These are phyloP conservation scores for Nettapus auritus DNA, from an alignment of 2,113 vertebrate genomes.

Conservation along the genomic window DNA sequence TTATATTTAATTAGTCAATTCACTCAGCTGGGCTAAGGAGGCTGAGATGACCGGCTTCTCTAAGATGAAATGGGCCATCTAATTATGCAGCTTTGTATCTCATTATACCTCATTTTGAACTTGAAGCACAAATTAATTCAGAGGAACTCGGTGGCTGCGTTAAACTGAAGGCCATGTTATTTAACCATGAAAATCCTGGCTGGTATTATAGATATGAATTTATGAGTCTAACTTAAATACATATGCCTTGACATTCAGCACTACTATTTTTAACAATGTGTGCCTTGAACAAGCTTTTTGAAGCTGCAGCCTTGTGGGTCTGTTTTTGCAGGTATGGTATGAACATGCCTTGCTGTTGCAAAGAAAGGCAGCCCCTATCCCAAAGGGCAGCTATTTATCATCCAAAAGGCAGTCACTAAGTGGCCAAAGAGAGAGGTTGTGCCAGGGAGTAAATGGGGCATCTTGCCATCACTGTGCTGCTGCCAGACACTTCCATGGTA, in stretches of 20 bases:
- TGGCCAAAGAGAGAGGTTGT: not conserved
- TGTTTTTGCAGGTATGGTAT: not conserved
- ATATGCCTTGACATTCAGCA: not conserved
- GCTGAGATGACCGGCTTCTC: not conserved
- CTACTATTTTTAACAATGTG: not conserved
- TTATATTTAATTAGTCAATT: conserved; percentile 12
- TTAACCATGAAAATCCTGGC: not conserved
- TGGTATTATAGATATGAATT: not conserved
- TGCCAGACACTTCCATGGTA: not conserved
- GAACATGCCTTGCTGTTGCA: not conserved
- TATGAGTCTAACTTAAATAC: not conserved
- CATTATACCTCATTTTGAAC: conserved; percentile 27
- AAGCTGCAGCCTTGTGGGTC: not conserved
- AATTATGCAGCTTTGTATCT: conserved; percentile 23
- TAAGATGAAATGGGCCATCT: conserved; percentile 19
- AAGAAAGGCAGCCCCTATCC: not conserved
- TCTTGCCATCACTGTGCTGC: too few species aligned
- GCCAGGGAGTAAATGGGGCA: accelerated
- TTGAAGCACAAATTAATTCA: conserved; percentile 15
- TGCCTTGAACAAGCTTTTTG: not conserved
- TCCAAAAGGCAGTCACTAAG: not conserved
- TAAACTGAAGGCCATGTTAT: not conserved
- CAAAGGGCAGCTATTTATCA: not conserved
- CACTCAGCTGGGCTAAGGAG: not conserved
- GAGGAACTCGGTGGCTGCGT: not conserved